These are phyloP conservation scores for Micropoecilia bifurca DNA, from an alignment of 2,797 vertebrate genomes.

Conservation along the genomic window DNA sequence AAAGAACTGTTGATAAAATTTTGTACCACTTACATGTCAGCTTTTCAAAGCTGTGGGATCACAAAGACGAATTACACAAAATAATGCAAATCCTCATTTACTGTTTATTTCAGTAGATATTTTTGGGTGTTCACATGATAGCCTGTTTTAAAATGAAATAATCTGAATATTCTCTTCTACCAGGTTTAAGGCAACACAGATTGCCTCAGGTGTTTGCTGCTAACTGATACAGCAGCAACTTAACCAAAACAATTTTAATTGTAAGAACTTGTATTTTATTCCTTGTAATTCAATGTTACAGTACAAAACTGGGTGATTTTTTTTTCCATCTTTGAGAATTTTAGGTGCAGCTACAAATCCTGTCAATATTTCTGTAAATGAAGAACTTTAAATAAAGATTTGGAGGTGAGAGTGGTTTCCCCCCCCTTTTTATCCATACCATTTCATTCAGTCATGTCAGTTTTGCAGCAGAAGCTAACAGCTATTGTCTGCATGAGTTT, in stretches of 20 bases:
- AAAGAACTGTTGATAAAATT: constrained; percentile 29
- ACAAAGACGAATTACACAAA: constrained; percentile 21
- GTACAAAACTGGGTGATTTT: constrained; percentile 32
- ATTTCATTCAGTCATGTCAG: background rate
- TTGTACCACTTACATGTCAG: constrained; percentile 41
- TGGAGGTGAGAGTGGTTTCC: constrained; percentile 45
- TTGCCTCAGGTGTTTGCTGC: constrained; percentile 44
- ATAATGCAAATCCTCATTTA: constrained; percentile 15
- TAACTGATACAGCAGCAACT: constrained; percentile 39
- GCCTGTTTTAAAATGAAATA: constrained; percentile 42
- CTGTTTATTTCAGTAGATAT: constrained; percentile 28
- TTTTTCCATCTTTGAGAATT: constrained; percentile 25
- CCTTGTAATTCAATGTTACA: constrained; percentile 47
- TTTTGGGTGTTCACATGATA: constrained; percentile 57
- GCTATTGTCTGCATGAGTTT: background rate
- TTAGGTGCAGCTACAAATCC: constrained; percentile 34
- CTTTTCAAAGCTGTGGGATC: constrained; percentile 40
- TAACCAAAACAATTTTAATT: constrained; percentile 32
- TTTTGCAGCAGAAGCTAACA: background rate
- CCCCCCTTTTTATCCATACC: constrained; percentile 10
- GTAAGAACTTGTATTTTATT: constrained; percentile 38
- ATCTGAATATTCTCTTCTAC: constrained; percentile 32
- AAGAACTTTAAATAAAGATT: constrained; percentile 69
- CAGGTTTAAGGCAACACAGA: constrained; percentile 35
- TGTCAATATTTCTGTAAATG: constrained; percentile 67